Evolutionary conservation across 2,113 vertebrate genomes (phyloP), one percentile per base, ranked within the genome.

Genomic region (Jacana jacana): DNA sequence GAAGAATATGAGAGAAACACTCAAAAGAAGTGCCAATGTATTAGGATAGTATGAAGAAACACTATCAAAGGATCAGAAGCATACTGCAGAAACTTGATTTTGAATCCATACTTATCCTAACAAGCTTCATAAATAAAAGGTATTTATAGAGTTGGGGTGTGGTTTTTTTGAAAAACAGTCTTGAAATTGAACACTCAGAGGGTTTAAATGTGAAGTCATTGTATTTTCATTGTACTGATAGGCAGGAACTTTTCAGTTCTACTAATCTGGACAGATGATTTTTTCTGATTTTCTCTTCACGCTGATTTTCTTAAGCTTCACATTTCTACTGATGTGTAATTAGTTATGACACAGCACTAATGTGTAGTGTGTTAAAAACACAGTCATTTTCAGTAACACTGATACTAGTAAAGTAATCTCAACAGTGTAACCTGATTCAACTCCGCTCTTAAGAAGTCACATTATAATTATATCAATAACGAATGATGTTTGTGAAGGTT

Each of bases 141-240:
- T 0, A 0, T 69, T 83, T 63, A n/a, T 37, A 48, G 42, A 49
- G 48, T 12, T 42, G 42, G 42, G 42, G n/a, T n/a, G n/a, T n/a
- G 42, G 10, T 46, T 46, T 46, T 46, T 52, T 68, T 65, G 10
- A 51, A 75, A 84, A 91, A n/a, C 37, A 14, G 17, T 76, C 42
- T 80, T 66, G 33, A 79, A 73, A 64, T 44, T 60, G 16, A 55
- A 81, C 61, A 61, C 46, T 5, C 15, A 19, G 31, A 66, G 31
- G 37, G 31, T 71, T 85, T 81, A 89, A 70, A 25, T 63, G 37
- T 23, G 33, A 90, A 60, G 8, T 82, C 4, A 0, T 24, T 25
- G 6, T 23, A 4, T 35, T 54, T 77, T 57, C 44, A 11, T n/a
- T 64, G 8, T 54, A 24, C 30, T 80, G 7, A 52, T 58, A 55